Percentiles rank a stretch among this genome's conserved stretches.
These are phyloP conservation scores for Spodoptera litura DNA, from an alignment of 1,140 invertebrate genomes.

Conservation along the genomic window DNA sequence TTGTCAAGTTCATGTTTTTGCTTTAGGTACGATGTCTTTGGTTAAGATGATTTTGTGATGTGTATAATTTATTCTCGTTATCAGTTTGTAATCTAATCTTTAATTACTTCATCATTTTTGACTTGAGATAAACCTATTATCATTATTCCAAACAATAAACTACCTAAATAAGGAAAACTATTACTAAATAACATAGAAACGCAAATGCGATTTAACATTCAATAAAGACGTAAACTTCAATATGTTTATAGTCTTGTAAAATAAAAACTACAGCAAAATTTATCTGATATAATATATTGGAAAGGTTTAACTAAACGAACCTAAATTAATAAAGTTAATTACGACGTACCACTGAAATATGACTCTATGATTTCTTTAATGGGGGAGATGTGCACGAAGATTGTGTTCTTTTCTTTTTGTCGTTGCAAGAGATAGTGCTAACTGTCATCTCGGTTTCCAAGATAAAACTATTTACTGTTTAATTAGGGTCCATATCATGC, in stretches of 20 bases:
- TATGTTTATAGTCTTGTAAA: not conserved
- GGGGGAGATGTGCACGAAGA: constrained; percentile 15
- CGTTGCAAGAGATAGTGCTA: constrained; percentile 17
- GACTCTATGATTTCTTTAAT: constrained; percentile 20
- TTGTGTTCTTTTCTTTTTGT: constrained; percentile 33
- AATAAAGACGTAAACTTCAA: not conserved
- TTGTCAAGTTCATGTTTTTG: constrained; percentile 10
- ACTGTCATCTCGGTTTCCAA: not conserved
- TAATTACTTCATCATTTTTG: no score
- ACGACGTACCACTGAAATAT: constrained; percentile 1
- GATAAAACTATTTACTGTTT: constrained; percentile 34
- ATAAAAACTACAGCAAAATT: constrained; percentile 9
- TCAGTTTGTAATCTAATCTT: no score
- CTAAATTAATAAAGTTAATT: constrained; percentile 27
- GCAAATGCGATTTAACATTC: not conserved
- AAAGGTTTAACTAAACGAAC: not conserved
- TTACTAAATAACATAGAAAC: no score
- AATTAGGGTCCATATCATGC: constrained; percentile 31
- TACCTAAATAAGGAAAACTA: no score
- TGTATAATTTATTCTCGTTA: no score
- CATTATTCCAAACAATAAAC: no score
- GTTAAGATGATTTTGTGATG: not conserved
- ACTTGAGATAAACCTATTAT: no score
- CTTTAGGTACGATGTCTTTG: not conserved
- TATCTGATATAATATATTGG: constrained; percentile 24